phyloP scores from a whole-genome alignment of 2,113 vertebrate species.

The Varanus salvator region DNA sequence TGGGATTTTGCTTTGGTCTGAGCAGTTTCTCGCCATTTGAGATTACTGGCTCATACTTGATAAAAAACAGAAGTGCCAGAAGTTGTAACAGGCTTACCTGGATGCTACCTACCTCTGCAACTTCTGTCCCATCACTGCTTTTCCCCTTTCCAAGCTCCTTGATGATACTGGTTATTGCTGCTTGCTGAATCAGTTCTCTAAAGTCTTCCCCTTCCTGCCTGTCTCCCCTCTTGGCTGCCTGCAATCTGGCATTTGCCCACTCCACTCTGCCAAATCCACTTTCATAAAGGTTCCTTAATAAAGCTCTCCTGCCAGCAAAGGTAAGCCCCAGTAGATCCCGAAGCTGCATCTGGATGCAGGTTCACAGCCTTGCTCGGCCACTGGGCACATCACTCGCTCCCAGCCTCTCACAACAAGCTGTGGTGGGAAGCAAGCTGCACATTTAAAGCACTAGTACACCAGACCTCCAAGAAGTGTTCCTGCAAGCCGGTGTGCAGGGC shows the following conservation, averaged over 20 bases:
- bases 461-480: background rate
- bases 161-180: background rate
- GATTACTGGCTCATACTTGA: background rate
- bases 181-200: background rate
- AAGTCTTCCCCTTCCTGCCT: background rate
- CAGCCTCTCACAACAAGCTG: background rate
- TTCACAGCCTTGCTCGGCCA: background rate
- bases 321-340: background rate
- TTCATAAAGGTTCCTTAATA: background rate
- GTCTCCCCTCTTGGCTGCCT: background rate
- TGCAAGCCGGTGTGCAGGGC: background rate
- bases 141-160: background rate
- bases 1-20: too few species aligned
- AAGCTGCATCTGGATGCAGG: background rate
- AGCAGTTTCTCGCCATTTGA: accelerated
- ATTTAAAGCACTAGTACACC: background rate
- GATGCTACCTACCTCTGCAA: background rate
- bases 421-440: background rate
- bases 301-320: background rate
- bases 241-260: background rate
- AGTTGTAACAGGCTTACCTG: background rate
- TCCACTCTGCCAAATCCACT: conserved; percentile 7
- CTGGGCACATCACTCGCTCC: background rate
- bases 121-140: background rate
- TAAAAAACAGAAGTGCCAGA: background rate